A percentile compares a stretch with the other conserved stretches of the same genome.
phyloP scores from a whole-genome alignment of 2,113 vertebrate genomes.

The Rattus norvegicus region GRCr8 NC_086039.1:155877501-155878000 shows the following conservation, averaged over 20 bases:
- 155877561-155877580: neutral
- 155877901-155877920: neutral
- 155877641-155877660: neutral
- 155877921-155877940: neutral
- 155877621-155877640: neutral
- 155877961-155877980: neutral
- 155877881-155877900: neutral
- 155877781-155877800: neutral
- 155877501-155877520: neutral
- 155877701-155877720: neutral
- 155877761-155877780: constrained; percentile 14
- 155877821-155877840: neutral
- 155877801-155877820: neutral
- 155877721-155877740: neutral
- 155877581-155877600: constrained; percentile 27
- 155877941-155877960: neutral
- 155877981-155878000: constrained; percentile 6
- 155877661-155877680: neutral
- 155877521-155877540: neutral
- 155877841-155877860: neutral
- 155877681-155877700: neutral
- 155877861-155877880: neutral
- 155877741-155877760: neutral
- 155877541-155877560: neutral
- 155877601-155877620: neutral